Conservation (phyloP, 2,113 vertebrate genomes). For the Spea bombifrons region DNA sequence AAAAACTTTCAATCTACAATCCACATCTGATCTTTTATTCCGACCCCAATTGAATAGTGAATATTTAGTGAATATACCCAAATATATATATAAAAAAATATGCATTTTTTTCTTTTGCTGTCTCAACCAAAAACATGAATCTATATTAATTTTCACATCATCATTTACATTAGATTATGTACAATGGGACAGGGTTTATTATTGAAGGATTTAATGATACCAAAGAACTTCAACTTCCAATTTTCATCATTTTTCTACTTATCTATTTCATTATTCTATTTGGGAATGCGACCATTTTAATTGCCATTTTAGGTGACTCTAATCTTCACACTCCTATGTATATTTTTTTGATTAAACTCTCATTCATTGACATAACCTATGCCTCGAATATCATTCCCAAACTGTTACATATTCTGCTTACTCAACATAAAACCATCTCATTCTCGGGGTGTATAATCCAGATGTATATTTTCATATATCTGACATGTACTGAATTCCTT, state of each 20-base stretch:
- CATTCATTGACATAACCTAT: conserved; percentile 4
- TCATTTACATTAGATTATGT: no score
- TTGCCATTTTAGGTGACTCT: not conserved
- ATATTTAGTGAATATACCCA: no score
- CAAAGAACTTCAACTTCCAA: not conserved
- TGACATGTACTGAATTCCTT: conserved; percentile 4
- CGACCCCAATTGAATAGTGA: no score
- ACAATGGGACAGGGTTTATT: not conserved
- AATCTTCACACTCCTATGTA: conserved; percentile 36
- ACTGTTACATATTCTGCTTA: not conserved
- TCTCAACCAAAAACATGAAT: no score
- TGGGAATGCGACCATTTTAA: not conserved
- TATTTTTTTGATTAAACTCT: conserved; percentile 15
- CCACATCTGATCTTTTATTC: no score
- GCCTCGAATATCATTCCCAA: conserved; percentile 28
- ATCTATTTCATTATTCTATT: not conserved
- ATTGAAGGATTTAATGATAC: not conserved
- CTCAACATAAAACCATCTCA: conserved; percentile 3
- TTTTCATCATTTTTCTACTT: not conserved
- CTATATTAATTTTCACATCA: no score
- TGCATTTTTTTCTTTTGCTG: no score
- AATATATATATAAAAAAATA: no score
- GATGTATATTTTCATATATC: conserved; percentile 6
- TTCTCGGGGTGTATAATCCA: conserved; percentile 9
- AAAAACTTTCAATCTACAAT: no score